Evolutionary conservation across 2,113 vertebrate genomes (phyloP).

Genomic region (Nothoprocta perdicaria): DNA sequence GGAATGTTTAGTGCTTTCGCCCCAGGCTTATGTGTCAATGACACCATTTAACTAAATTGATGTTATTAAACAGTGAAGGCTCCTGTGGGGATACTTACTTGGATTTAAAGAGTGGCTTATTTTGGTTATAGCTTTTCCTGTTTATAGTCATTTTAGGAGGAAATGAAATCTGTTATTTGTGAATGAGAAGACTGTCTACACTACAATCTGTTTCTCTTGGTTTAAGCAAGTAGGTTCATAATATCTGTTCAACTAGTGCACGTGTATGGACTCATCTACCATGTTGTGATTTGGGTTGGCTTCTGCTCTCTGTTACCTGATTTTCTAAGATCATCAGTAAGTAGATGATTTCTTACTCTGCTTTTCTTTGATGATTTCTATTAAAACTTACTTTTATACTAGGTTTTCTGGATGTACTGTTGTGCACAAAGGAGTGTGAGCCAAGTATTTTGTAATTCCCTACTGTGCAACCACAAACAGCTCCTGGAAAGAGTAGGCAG

Average conservation of each 20-base stretch:
- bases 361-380: background rate
- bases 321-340: background rate
- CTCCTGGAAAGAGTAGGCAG: background rate
- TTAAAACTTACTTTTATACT: background rate
- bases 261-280: background rate
- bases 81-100: background rate
- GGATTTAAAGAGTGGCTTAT: conserved; percentile 1
- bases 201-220: background rate
- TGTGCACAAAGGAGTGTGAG: background rate
- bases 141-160: background rate
- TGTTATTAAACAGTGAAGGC: background rate
- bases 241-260: background rate
- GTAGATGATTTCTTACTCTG: background rate
- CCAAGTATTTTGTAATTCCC: background rate
- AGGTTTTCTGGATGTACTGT: background rate
- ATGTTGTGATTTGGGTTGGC: background rate
- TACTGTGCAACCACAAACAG: background rate
- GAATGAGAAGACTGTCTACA: background rate
- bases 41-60: conserved; percentile 5
- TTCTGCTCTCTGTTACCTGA: background rate
- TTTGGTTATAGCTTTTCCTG: conserved; percentile 30
- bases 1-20: background rate
- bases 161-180: background rate
- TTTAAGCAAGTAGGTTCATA: background rate
- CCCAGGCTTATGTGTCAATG: background rate